Evolutionary conservation across 2,797 vertebrate species (phyloP).

Genomic region (Okamejei kenojei): DNA sequence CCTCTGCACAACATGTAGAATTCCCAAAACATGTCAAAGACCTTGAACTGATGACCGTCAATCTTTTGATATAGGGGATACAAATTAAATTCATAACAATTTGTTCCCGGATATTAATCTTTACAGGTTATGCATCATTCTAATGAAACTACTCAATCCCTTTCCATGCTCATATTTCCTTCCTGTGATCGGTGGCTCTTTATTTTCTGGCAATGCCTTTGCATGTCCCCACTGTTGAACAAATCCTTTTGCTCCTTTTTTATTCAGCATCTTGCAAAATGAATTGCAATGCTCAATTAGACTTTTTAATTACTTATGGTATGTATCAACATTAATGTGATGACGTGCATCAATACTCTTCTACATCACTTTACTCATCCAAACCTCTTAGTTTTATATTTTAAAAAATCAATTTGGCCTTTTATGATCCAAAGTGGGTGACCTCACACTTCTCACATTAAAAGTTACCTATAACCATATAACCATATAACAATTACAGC

Average conservation of each 20-base stretch:
- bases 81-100: no score
- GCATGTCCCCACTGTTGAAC: neutral
- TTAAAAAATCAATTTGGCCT: neutral
- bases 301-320: neutral
- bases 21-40: no score
- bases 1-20: no score
- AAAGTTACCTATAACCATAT: neutral
- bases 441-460: neutral
- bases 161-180: neutral
- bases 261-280: neutral
- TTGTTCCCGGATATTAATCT: no score
- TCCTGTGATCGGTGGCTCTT: neutral
- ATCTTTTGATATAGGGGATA: no score
- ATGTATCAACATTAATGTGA: neutral
- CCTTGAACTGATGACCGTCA: no score
- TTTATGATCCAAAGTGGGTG: neutral
- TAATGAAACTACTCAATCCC: no score
- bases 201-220: neutral
- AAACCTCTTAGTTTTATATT: neutral
- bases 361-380: neutral
- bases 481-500: no score
- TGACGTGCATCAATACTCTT: neutral
- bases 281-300: neutral
- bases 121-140: no score
- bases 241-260: neutral